phyloP scores from a whole-genome alignment of 2,888 invertebrate species.

The Parnassius mnemosyne region DNA sequence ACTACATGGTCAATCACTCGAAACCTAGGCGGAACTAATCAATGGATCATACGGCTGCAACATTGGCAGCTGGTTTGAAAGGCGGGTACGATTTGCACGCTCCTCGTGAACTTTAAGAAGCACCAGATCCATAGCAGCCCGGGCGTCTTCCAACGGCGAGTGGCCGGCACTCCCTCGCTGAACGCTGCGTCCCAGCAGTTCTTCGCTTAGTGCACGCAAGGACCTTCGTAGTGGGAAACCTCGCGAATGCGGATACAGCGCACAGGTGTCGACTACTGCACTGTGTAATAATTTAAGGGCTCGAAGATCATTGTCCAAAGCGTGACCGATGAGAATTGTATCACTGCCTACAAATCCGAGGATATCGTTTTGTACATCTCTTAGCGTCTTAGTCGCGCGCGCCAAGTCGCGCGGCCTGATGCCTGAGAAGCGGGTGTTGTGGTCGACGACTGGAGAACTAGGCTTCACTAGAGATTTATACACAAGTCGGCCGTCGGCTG shows the following conservation, averaged over 20 bases:
- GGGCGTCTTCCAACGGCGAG: slow-evolving; percentile 96
- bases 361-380: slow-evolving; percentile 92
- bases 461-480: slow-evolving; percentile 94
- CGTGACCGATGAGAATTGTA: slow-evolving; percentile 97
- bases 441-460: slow-evolving; percentile 90
- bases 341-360: slow-evolving; percentile 88
- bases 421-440: slow-evolving; percentile 97
- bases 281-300: slow-evolving; percentile 91
- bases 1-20: slow-evolving; percentile 39
- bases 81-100: slow-evolving; percentile 48
- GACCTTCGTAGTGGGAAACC: slow-evolving; percentile 93
- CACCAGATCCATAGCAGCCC: slow-evolving; percentile 93
- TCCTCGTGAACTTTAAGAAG: slow-evolving; percentile 83
- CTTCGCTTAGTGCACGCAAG: slow-evolving; percentile 87
- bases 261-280: slow-evolving; percentile 93
- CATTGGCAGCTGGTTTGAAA: slow-evolving; percentile 50
- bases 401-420: slow-evolving; percentile 83
- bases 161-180: slow-evolving; percentile 88
- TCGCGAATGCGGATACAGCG: slow-evolving; percentile 91
- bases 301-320: slow-evolving; percentile 95
- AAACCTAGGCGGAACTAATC: slow-evolving; percentile 67
- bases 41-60: slow-evolving; percentile 72
- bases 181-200: slow-evolving; percentile 88
- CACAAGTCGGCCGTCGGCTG: slow-evolving; percentile 85
- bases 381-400: slow-evolving; percentile 84